Conservation (phyloP, 1,140 invertebrate species). For the Argopecten irradians region DNA sequence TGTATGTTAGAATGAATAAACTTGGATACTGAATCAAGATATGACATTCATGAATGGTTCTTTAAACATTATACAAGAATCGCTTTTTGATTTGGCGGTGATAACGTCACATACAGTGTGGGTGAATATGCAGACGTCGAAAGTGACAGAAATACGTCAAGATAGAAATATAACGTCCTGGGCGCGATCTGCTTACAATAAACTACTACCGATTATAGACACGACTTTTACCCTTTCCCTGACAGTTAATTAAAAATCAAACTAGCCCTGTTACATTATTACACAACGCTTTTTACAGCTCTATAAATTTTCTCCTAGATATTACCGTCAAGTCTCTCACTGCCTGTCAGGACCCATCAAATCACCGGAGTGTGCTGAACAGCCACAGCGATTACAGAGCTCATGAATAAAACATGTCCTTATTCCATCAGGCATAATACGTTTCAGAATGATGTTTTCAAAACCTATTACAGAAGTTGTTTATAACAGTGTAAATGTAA, state of each 20-base stretch:
- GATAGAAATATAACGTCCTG: not conserved
- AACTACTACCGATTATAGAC: not conserved
- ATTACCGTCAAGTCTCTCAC: not conserved
- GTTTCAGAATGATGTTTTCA: constrained; percentile 4
- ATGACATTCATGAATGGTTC: too few relatives aligned
- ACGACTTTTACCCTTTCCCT: not conserved
- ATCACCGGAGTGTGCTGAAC: not conserved
- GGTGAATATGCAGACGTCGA: too few relatives aligned
- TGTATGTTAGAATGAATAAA: too few relatives aligned
- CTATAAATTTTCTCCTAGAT: not conserved
- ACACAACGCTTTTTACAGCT: not conserved
- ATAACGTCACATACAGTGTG: too few relatives aligned
- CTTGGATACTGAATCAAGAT: too few relatives aligned
- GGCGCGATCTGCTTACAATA: not conserved
- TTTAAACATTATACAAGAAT: too few relatives aligned
- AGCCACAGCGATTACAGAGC: not conserved
- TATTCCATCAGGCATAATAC: not conserved
- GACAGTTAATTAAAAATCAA: constrained; percentile 18
- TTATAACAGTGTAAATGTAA: not conserved
- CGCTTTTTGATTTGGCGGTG: too few relatives aligned
- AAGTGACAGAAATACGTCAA: too few relatives aligned
- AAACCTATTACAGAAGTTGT: constrained; percentile 16
- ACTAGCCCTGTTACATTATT: not conserved
- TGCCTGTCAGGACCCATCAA: not conserved
- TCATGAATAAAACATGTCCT: constrained; percentile 2